These are phyloP conservation scores for Leistus spinibarbis DNA, from an alignment of 2,888 invertebrate species.

Conservation along the genomic window DNA sequence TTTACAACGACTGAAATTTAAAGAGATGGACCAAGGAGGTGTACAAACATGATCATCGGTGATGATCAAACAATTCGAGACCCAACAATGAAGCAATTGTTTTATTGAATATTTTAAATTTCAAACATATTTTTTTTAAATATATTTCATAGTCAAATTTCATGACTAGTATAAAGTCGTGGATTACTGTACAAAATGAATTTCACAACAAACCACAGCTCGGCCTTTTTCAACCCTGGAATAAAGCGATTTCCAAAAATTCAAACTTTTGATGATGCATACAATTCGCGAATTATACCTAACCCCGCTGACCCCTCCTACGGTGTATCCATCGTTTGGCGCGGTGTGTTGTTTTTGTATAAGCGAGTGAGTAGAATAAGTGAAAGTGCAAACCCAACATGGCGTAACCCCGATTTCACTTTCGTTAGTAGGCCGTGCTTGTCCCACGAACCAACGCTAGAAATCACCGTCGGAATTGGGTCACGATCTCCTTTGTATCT, in stretches of 20 bases:
- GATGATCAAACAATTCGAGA: too few relatives aligned
- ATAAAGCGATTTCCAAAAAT: neutral
- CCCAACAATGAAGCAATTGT: too few relatives aligned
- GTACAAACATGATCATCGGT: too few relatives aligned
- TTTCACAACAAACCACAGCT: too few relatives aligned
- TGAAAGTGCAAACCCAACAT: conserved; percentile 17
- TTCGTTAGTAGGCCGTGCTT: conserved; percentile 60
- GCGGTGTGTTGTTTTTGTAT: neutral
- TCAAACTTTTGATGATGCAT: neutral
- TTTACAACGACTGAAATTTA: too few relatives aligned
- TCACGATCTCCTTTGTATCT: conserved; percentile 54
- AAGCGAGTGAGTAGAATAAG: conserved; percentile 7
- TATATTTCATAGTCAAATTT: too few relatives aligned
- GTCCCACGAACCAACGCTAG: conserved; percentile 58
- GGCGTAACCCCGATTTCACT: conserved; percentile 59
- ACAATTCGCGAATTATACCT: neutral
- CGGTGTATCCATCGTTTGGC: neutral
- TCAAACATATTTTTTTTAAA: too few relatives aligned
- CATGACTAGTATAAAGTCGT: too few relatives aligned
- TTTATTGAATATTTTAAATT: too few relatives aligned
- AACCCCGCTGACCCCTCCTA: neutral
- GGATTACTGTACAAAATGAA: too few relatives aligned
- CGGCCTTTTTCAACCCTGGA: neutral
- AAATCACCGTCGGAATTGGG: conserved; percentile 56
- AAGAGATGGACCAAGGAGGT: too few relatives aligned